These are phyloP conservation scores for Prionailurus bengalensis DNA, from an alignment of 2,113 vertebrate genomes.

Conservation along the genomic window DNA sequence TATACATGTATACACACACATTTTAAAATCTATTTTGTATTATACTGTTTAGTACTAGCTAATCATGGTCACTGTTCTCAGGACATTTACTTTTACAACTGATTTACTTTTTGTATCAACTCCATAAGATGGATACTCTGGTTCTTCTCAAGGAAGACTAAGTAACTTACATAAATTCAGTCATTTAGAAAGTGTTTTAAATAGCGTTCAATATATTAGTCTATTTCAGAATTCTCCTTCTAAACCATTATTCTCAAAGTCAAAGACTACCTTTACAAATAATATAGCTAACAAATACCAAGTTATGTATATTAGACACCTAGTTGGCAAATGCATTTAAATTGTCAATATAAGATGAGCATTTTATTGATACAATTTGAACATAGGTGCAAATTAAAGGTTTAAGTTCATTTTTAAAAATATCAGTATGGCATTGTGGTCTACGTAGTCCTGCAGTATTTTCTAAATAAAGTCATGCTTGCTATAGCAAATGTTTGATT, in stretches of 20 bases:
- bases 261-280: background rate
- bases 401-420: background rate
- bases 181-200: background rate
- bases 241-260: background rate
- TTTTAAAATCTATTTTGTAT: background rate
- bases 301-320: background rate
- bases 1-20: background rate
- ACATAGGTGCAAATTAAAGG: background rate
- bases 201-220: background rate
- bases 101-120: background rate
- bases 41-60: background rate
- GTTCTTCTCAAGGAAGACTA: background rate
- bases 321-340: background rate
- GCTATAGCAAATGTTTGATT: constrained; percentile 48
- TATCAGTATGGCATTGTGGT: background rate
- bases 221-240: background rate
- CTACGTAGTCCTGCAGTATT: background rate
- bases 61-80: background rate
- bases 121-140: background rate
- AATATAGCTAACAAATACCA: background rate
- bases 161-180: background rate
- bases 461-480: constrained; percentile 53
- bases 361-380: background rate
- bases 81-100: background rate
- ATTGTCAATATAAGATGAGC: background rate